A percentile compares a stretch with the other conserved stretches of the same genome.
phyloP scores from a whole-genome alignment of 1,140 invertebrate species.

The Pomacea maculata region DNA sequence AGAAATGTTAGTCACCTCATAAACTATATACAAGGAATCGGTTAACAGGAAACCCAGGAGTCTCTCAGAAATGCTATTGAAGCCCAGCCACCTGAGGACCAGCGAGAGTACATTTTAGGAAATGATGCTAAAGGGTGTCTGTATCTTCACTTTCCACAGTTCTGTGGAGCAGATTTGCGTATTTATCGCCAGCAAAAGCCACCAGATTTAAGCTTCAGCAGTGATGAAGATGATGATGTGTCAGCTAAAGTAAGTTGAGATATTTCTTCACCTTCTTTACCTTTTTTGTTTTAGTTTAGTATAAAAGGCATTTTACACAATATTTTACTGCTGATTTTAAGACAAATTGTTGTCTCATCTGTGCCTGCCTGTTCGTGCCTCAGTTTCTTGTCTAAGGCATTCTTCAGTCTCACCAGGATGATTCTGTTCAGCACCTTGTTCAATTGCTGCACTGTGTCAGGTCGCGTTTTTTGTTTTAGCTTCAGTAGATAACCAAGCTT shows the following conservation, averaged over 20 bases:
- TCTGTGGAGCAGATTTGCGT: constrained; percentile 70
- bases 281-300: background rate
- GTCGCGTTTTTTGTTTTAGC: too few species aligned
- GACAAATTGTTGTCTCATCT: too few species aligned
- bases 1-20: too few species aligned
- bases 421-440: too few species aligned
- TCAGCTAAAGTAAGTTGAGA: constrained; percentile 10
- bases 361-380: too few species aligned
- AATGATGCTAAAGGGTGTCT: constrained; percentile 69
- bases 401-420: too few species aligned
- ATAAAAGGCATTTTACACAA: too few species aligned
- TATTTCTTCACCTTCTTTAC: background rate
- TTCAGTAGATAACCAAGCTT: too few species aligned
- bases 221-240: constrained; percentile 22
- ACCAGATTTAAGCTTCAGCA: constrained; percentile 25
- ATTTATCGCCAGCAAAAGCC: constrained; percentile 68
- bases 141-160: constrained; percentile 73
- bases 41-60: constrained; percentile 64
- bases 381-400: too few species aligned
- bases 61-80: constrained; percentile 64
- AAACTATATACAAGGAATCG: too few species aligned
- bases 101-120: constrained; percentile 66
- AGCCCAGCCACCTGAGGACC: constrained; percentile 53
- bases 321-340: too few species aligned
- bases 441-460: too few species aligned